Conservation (phyloP, 2,113 vertebrate species). For the Ceuthmochares aereus region DNA sequence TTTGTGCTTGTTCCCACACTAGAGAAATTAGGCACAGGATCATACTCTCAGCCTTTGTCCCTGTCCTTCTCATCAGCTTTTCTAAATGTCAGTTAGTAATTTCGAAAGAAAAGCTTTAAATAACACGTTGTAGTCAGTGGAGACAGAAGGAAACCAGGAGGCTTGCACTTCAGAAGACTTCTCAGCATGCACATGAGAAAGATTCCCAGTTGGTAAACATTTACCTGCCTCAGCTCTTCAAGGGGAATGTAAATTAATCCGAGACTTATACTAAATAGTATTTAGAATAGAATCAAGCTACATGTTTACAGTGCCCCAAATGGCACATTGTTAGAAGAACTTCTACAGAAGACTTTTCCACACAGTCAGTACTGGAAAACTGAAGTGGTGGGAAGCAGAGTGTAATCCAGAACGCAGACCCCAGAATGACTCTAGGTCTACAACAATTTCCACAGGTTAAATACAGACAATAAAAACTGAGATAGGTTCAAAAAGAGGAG, state of each 20-base stretch:
- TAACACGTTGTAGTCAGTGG: not conserved
- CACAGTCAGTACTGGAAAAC: not conserved
- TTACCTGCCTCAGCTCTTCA: not conserved
- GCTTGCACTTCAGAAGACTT: not conserved
- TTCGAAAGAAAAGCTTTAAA: not conserved
- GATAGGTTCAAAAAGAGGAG: not conserved
- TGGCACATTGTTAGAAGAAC: not conserved
- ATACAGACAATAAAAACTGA: not conserved
- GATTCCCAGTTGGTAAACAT: not conserved
- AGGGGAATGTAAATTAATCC: not conserved
- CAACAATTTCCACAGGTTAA: not conserved
- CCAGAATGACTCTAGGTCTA: not conserved
- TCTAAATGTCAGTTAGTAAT: not conserved
- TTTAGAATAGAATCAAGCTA: not conserved
- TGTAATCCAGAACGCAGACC: not conserved
- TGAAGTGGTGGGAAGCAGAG: not conserved
- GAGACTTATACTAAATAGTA: not conserved
- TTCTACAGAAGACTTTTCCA: not conserved
- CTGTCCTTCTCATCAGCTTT: not conserved
- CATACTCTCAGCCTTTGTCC: not conserved
- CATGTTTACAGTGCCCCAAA: not conserved
- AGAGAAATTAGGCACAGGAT: not conserved
- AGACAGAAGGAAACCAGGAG: not conserved
- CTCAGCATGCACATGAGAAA: not conserved
- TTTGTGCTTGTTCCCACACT: not conserved